Evolutionary conservation across 1,140 invertebrate species (phyloP), one percentile per base, ranked within the genome.

Genomic region (Prorops nasuta): DNA sequence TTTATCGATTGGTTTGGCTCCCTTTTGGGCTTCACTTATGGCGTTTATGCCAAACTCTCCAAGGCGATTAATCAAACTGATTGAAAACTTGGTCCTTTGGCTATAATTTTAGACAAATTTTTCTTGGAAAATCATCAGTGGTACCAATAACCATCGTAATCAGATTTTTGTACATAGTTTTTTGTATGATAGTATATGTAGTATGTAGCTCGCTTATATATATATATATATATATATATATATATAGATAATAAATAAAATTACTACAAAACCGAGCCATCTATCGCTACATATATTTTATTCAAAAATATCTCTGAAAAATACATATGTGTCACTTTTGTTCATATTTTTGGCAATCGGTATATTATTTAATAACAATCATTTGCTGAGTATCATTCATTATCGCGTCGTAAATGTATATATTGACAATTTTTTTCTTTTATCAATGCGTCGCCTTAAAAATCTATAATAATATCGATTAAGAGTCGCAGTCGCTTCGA

Each of bases 251-350:
- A 32, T 31, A 22, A 44, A 21, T 9, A 34, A 35, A 35, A 35
- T 22, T n/a, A n/a, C n/a, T n/a, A n/a, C n/a, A n/a, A n/a, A n/a
- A n/a, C n/a, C n/a, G n/a, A n/a, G n/a, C n/a, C n/a, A n/a, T n/a
- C n/a, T 61, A 61, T 68, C 49, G 58, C 66, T 67, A 69, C 58
- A 60, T 58, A 65, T 67, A 55, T 74, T 74, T 74, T 73, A 73
- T 74, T 74, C 58, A 73, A 74, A 74, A 74, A 74, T 74, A 74
- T 58, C 60, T 74, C 56, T 71, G 62, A 74, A 74, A 73, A 74
- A 73, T 74, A 74, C 72, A 74, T 64, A 42, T 60, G 31, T 58
- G 43, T 55, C 51, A 48, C 17, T 51, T 32, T 14, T 35, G 34
- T 9, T 35, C 7, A 35, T 35, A 8, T 58, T 67, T 70, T 66